Conservation (phyloP, 53 echinoderm and acorn worm species). For the Zoroaster sp. region DNA sequence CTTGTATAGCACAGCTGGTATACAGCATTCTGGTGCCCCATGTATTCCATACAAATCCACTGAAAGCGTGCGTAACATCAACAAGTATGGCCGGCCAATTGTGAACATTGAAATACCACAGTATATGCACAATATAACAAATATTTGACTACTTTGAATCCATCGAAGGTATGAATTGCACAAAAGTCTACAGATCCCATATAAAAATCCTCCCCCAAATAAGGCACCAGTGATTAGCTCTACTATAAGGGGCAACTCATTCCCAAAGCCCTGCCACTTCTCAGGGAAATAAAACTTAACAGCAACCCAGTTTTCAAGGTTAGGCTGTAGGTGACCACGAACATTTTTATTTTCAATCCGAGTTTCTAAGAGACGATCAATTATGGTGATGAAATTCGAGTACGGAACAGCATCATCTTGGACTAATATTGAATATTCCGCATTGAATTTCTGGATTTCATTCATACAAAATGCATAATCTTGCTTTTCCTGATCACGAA, state of each 20-base stretch:
- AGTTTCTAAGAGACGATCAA: conserved; percentile 45
- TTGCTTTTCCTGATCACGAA: conserved; percentile 48
- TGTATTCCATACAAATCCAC: neutral
- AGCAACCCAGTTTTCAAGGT: conserved; percentile 33
- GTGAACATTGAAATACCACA: neutral
- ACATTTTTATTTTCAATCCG: conserved; percentile 17
- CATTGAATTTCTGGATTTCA: conserved; percentile 15
- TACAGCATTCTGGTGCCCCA: conserved; percentile 56
- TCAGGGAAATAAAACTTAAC: conserved; percentile 62
- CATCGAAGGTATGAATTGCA: neutral
- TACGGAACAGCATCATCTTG: conserved; percentile 57
- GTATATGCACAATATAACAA: conserved; percentile 3
- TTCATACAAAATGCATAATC: conserved; percentile 57
- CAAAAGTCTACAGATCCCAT: neutral
- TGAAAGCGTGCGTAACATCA: neutral
- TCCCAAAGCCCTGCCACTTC: conserved; percentile 60
- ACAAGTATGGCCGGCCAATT: conserved; percentile 47
- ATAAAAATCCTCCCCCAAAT: conserved; percentile 41
- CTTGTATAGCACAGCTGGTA: conserved; percentile 58
- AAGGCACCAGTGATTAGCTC: conserved; percentile 31
- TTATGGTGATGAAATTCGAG: conserved; percentile 15
- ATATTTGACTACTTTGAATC: neutral
- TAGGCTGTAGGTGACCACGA: neutral
- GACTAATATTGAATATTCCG: conserved; percentile 45
- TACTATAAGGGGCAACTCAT: neutral